These are phyloP conservation scores for Drosophila borealis DNA, from an alignment of 2,888 invertebrate genomes.

Conservation along the genomic window DNA sequence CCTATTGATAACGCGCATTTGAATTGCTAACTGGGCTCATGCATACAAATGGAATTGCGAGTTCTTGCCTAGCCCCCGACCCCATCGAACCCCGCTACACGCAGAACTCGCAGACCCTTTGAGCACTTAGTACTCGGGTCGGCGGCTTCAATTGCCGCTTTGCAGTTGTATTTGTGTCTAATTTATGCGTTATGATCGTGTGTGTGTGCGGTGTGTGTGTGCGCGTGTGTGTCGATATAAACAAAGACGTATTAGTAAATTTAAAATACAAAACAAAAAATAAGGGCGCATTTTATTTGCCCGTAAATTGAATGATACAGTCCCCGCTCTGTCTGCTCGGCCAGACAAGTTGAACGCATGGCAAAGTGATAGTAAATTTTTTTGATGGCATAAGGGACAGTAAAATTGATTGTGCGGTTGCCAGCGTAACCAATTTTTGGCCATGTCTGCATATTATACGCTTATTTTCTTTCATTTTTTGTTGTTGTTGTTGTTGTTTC, in stretches of 20 bases:
- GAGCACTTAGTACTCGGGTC: slow-evolving; percentile 13
- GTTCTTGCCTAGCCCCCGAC: slow-evolving; percentile 45
- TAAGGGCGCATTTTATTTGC: slow-evolving; percentile 35
- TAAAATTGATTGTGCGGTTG: slow-evolving; percentile 74
- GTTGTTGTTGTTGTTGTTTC: neutral
- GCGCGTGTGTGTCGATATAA: slow-evolving; percentile 29
- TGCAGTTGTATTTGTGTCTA: slow-evolving; percentile 37
- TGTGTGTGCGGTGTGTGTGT: slow-evolving; percentile 18
- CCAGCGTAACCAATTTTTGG: slow-evolving; percentile 32
- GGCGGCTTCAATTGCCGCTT: slow-evolving; percentile 12
- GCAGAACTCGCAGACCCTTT: neutral
- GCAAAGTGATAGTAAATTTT: slow-evolving; percentile 66
- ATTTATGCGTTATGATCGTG: slow-evolving; percentile 58
- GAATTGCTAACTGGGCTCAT: slow-evolving; percentile 65
- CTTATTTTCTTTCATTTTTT: slow-evolving; percentile 17
- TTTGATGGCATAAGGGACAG: slow-evolving; percentile 55
- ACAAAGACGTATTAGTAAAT: slow-evolving; percentile 69
- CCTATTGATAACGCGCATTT: slow-evolving; percentile 60
- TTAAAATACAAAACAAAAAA: slow-evolving; percentile 53
- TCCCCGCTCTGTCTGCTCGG: slow-evolving; percentile 48
- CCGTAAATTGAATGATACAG: slow-evolving; percentile 71
- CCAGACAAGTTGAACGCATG: slow-evolving; percentile 66
- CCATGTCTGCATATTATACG: slow-evolving; percentile 26
- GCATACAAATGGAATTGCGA: slow-evolving; percentile 63
- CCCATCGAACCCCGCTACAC: too few species aligned